Percentiles rank a stretch among this genome's conserved stretches.
These are phyloP conservation scores for Centropyge bicolor DNA, from an alignment of 2,797 vertebrate genomes.

Conservation along the genomic window DNA sequence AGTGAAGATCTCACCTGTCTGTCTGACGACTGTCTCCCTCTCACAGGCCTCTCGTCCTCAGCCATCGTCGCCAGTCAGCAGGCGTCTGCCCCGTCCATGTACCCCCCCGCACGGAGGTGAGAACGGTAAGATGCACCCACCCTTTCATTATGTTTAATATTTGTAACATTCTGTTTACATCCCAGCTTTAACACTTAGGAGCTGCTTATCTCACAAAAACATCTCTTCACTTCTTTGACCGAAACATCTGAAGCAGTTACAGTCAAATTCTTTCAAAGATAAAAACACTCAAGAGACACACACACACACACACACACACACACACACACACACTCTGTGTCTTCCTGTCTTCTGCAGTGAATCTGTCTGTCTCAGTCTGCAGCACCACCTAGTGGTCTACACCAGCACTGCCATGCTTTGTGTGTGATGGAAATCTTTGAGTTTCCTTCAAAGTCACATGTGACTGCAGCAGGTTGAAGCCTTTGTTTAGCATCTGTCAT, in stretches of 20 bases:
- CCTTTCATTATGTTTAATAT: neutral
- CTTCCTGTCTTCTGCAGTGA: neutral
- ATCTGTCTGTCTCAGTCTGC: slow-evolving; percentile 78
- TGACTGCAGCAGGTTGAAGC: neutral
- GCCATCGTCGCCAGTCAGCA: slow-evolving; percentile 98
- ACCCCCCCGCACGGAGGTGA: slow-evolving; percentile 97
- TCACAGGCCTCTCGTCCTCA: slow-evolving; percentile 92
- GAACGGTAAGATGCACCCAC: slow-evolving; percentile 87
- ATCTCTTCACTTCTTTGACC: too few species aligned
- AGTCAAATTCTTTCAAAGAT: neutral
- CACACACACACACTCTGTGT: neutral
- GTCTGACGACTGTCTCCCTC: slow-evolving; percentile 23
- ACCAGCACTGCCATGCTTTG: neutral
- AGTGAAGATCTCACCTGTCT: too few species aligned
- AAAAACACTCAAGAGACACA: neutral
- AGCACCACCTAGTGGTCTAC: slow-evolving; percentile 80
- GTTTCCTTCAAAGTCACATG: too few species aligned
- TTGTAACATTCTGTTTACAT: neutral
- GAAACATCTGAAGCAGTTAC: neutral
- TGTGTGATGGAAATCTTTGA: too few species aligned
- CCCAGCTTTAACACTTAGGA: neutral
- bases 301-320: neutral
- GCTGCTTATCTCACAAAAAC: too few species aligned
- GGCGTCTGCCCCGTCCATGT: slow-evolving; percentile 92
- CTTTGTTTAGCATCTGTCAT: too few species aligned